Evolutionary conservation across 2,797 vertebrate genomes (phyloP), one percentile per base, ranked within the genome.

Genomic region (Pseudochaenichthys georgianus): DNA sequence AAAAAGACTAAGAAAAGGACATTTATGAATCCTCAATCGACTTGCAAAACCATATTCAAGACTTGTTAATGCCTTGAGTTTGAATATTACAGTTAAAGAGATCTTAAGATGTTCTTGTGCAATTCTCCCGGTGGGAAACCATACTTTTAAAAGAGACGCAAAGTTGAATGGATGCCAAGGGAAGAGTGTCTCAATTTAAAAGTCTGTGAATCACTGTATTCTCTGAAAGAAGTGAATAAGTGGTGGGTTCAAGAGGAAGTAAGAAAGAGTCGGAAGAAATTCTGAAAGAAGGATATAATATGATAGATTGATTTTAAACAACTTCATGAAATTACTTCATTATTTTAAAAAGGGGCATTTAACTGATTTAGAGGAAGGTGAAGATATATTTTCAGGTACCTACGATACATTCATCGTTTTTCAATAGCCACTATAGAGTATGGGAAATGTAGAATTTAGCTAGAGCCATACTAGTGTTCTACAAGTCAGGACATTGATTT

Each of bases 1-100:
- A 71, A 54, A 70, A 60, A 70, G 57, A 21, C 13, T 3, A 51
- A 64, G 38, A 64, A 66, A 64, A 61, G 64, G 17, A 19, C 43
- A 51, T 64, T 45, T 21, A 69, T 48, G 48, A 73, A 67, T 57
- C 53, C 53, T 57, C 66, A 17, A 23, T 4, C 23, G 8, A 61
- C 55, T 52, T 54, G n/a, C 50, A 72, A 59, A 53, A n/a, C 45
- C 42, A 34, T 10, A 73, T 66, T 70, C 60, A 53, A 43, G 13
- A 47, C 16, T 42, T 13, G 8, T 51, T 55, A 59, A 47, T n/a
- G 67, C 19, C 8, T 64, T 6, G 12, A 68, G 43, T 64, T 69
- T 72, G 23, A 60, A 82, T 48, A 68, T 68, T 50, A 75, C 66
- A 67, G 31, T 45, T 21, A 54, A 60, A 68, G n/a, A 23, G 68